Percentiles rank a stretch among this genome's conserved stretches.
phyloP scores from a whole-genome alignment of 2,113 vertebrate genomes.

The Podiceps cristatus region DNA sequence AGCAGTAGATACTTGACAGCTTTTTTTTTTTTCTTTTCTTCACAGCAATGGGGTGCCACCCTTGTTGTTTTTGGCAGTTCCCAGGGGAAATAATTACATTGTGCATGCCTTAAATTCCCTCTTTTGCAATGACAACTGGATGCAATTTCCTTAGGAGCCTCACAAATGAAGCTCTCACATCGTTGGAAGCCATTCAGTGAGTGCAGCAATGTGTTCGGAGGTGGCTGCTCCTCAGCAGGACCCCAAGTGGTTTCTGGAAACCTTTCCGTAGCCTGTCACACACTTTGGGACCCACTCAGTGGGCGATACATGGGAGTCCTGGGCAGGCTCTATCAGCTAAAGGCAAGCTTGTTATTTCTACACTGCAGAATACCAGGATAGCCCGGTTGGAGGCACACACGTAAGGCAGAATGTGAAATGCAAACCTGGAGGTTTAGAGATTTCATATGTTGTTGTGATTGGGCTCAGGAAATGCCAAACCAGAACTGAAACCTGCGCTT shows the following conservation, averaged over 20 bases:
- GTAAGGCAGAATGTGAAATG: background rate
- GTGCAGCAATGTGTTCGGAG: slow-evolving; percentile 16
- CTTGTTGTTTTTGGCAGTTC: slow-evolving; percentile 10
- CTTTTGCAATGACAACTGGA: slow-evolving; percentile 60
- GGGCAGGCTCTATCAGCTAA: background rate
- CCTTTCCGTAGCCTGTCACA: background rate
- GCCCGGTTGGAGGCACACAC: background rate
- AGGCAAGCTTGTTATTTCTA: background rate
- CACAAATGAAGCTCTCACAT: slow-evolving; percentile 12
- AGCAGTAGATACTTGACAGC: background rate
- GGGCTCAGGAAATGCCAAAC: background rate
- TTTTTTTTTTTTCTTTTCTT: background rate
- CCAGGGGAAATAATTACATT: slow-evolving; percentile 41
- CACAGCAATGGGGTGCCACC: background rate
- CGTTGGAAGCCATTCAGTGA: slow-evolving; percentile 20
- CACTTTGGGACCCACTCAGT: background rate
- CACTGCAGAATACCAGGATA: background rate
- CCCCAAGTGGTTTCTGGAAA: background rate
- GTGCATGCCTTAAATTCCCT: slow-evolving; percentile 34
- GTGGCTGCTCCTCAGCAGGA: background rate
- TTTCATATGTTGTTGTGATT: background rate
- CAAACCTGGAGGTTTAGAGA: background rate
- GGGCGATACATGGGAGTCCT: background rate
- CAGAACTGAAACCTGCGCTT: background rate
- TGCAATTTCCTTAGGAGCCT: slow-evolving; percentile 41